phyloP scores from a whole-genome alignment of 2,797 vertebrate genomes.

The Danio aesculapii region DNA sequence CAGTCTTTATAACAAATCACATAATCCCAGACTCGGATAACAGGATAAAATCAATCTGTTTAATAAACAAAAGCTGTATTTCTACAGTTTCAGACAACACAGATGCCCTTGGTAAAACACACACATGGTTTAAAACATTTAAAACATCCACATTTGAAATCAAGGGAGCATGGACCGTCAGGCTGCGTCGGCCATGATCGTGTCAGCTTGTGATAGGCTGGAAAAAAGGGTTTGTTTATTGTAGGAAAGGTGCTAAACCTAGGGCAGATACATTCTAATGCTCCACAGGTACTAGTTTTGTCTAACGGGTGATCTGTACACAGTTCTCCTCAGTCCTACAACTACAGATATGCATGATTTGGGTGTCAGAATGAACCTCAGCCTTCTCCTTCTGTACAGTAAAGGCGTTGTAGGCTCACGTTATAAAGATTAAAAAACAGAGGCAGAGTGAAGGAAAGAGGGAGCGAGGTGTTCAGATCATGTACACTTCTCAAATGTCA shows the following conservation, averaged over 20 bases:
- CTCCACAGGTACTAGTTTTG: slow-evolving; percentile 70
- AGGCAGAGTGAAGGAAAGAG: slow-evolving; percentile 62
- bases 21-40: background rate
- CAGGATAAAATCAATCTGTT: slow-evolving; percentile 61
- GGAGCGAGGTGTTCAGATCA: slow-evolving; percentile 69
- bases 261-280: slow-evolving; percentile 72
- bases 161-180: slow-evolving; percentile 62
- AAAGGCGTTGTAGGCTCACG: slow-evolving; percentile 72
- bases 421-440: slow-evolving; percentile 58
- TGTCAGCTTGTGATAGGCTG: slow-evolving; percentile 39
- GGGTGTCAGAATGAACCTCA: slow-evolving; percentile 44
- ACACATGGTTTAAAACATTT: slow-evolving; percentile 55
- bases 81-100: slow-evolving; percentile 72
- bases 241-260: slow-evolving; percentile 64
- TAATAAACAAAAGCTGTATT: slow-evolving; percentile 77
- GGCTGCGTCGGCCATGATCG: slow-evolving; percentile 62
- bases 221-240: slow-evolving; percentile 63
- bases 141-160: slow-evolving; percentile 63
- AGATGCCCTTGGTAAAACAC: slow-evolving; percentile 64
- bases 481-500: slow-evolving; percentile 64
- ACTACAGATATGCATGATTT: slow-evolving; percentile 55
- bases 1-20: background rate
- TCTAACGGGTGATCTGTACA: slow-evolving; percentile 57
- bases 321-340: slow-evolving; percentile 48
- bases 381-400: slow-evolving; percentile 64